These are phyloP conservation scores for Drosophila pectinifera DNA, from an alignment of 1,140 invertebrate species.

Conservation along the genomic window DNA sequence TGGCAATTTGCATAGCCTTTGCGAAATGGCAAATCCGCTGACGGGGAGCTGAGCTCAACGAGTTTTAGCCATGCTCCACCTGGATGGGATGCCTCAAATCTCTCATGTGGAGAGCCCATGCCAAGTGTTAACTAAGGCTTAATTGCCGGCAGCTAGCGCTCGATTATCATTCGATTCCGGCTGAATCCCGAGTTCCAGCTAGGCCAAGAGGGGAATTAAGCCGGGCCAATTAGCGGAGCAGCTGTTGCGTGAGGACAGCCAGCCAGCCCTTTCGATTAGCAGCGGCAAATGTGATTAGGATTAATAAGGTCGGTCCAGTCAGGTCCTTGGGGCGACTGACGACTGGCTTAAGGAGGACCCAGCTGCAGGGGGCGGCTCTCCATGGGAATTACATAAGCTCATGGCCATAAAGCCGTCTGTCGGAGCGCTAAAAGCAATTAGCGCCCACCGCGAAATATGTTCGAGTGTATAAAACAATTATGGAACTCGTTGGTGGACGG, in stretches of 20 bases:
- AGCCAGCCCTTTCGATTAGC: constrained; percentile 27
- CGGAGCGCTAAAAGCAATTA: constrained; percentile 77
- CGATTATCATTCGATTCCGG: constrained; percentile 42
- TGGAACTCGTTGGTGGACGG: constrained; percentile 55
- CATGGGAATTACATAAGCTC: constrained; percentile 56
- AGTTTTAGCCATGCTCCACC: constrained; percentile 20
- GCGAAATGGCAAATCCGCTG: background rate
- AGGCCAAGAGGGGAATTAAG: constrained; percentile 16
- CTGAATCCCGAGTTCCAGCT: background rate
- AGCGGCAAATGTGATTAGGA: constrained; percentile 62
- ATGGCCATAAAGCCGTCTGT: constrained; percentile 69
- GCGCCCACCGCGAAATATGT: constrained; percentile 39
- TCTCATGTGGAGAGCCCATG: constrained; percentile 28
- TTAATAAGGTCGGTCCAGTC: constrained; percentile 63
- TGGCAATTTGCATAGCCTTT: constrained; percentile 5
- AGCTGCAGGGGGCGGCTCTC: constrained; percentile 22
- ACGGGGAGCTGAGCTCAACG: constrained; percentile 2
- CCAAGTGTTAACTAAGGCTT: constrained; percentile 51
- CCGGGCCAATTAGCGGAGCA: constrained; percentile 58
- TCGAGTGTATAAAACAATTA: constrained; percentile 69
- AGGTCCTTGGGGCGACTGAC: constrained; percentile 2
- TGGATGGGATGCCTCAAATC: constrained; percentile 2
- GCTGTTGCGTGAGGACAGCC: constrained; percentile 31
- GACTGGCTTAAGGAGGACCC: constrained; percentile 40
- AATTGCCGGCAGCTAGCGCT: constrained; percentile 50